Percentiles rank a stretch among this genome's conserved stretches.
Evolutionary conservation across 2,888 invertebrate species (phyloP).

Genomic region (Apamea sordens): DNA sequence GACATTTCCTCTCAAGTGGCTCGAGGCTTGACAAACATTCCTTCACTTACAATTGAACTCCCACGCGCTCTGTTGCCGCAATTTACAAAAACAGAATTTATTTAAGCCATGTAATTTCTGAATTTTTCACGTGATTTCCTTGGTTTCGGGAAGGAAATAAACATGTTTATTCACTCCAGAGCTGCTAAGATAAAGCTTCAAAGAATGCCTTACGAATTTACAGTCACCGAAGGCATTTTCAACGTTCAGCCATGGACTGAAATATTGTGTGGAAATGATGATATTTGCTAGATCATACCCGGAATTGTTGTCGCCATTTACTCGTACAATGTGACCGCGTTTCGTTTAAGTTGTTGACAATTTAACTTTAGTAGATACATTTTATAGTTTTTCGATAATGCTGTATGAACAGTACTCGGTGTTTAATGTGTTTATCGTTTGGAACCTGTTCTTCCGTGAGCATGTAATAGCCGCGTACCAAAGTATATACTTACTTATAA

Average conservation of each 20-base stretch:
- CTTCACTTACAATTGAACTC: neutral
- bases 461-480: neutral
- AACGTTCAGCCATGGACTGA: neutral
- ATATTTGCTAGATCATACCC: neutral
- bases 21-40: neutral
- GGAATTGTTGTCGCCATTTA: neutral
- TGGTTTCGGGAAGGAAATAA: conserved; percentile 54
- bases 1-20: neutral
- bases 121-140: conserved; percentile 68
- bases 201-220: conserved; percentile 3
- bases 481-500: neutral
- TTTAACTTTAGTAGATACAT: neutral
- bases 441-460: neutral
- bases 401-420: neutral
- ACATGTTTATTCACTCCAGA: conserved; percentile 61
- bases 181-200: conserved; percentile 4
- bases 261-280: neutral
- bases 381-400: conserved; percentile 5
- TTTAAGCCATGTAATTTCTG: conserved; percentile 56
- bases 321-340: neutral
- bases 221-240: neutral
- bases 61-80: neutral
- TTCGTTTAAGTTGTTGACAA: neutral
- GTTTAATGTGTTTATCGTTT: neutral
- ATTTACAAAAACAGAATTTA: neutral